Percentiles rank a stretch among this genome's conserved stretches.
phyloP scores from a whole-genome alignment of 2,888 invertebrate genomes.

The Ichneumon xanthorius region DNA sequence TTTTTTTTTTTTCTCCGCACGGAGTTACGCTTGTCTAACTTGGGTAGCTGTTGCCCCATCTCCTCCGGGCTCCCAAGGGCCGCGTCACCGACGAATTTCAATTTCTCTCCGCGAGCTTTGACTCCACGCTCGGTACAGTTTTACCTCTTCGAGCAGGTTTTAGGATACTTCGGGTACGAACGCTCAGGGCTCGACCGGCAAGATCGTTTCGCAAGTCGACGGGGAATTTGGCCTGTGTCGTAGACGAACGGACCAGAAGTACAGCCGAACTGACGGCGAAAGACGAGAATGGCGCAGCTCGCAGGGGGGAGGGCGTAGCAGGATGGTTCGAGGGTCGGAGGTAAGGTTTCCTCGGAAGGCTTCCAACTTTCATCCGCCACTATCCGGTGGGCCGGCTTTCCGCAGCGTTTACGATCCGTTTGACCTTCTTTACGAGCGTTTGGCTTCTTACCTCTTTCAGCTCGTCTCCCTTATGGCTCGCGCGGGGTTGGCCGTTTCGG shows the following conservation, averaged over 20 bases:
- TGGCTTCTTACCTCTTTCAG: slow-evolving; percentile 79
- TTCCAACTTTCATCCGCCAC: slow-evolving; percentile 74
- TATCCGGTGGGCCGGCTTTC: slow-evolving; percentile 73
- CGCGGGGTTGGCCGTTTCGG: slow-evolving; percentile 67
- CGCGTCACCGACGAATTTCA: slow-evolving; percentile 73
- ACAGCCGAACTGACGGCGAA: slow-evolving; percentile 15
- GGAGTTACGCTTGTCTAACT: slow-evolving; percentile 65
- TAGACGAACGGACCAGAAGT: slow-evolving; percentile 32
- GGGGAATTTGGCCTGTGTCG: slow-evolving; percentile 45
- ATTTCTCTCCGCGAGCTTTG: slow-evolving; percentile 70
- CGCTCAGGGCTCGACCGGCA: not conserved
- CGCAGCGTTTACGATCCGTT: slow-evolving; percentile 79
- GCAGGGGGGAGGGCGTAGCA: slow-evolving; percentile 49
- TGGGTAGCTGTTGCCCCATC: slow-evolving; percentile 42
- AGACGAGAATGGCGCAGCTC: slow-evolving; percentile 27
- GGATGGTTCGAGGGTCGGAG: slow-evolving; percentile 8
- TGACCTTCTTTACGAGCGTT: slow-evolving; percentile 81
- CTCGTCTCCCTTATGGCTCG: slow-evolving; percentile 78
- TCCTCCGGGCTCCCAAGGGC: slow-evolving; percentile 35
- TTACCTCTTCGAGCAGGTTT: slow-evolving; percentile 43
- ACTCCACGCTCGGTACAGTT: slow-evolving; percentile 30
- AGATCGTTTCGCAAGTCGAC: slow-evolving; percentile 54
- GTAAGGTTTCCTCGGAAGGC: slow-evolving; percentile 67
- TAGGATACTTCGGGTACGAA: slow-evolving; percentile 35
- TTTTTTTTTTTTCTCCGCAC: slow-evolving; percentile 40